Base-by-base conservation (phyloP, 1,140 invertebrate genomes). In the silkworm (Bombyx mori) region DNA sequence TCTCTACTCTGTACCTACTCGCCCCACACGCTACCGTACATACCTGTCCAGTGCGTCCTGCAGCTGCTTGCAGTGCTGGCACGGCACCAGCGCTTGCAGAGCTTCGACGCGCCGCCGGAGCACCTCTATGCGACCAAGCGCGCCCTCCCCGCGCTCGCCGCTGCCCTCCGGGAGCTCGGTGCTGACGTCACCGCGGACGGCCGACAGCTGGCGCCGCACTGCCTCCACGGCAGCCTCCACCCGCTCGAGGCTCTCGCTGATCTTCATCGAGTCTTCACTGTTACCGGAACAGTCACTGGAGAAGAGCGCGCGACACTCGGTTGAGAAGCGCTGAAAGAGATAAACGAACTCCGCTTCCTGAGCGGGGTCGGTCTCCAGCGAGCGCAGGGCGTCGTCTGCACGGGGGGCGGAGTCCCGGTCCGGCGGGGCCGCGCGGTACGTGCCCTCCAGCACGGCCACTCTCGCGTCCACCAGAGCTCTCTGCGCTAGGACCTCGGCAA, bases 381-480 rank as follows among this genome's bases (percentile, higher is more conserved):
- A 83, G 67, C 82, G 72, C 54, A 85, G 68, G 58, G 84, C 71
- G 70, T 88, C 79, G 60, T 80, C 81, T 50, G 70, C 64, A 60
- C 54, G 61, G 67, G 54, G 58, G 9, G 55, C 58, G 43, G 60
- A 58, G 45, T 45, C 62, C 53, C 71, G 68, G 56, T 58, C 61
- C 57, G 72, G 79, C 42, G 66, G 61, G n/a, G 76, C 68, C 58
- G 82, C 79, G 56, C 76, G 74, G 68, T 79, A 80, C 42, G 90
- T 88, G 57, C 89, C 89, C 61, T 86, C 88, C 44, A 93, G 76
- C 44, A 93, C 89, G 12, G 88, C 85, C 58, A 93, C 90, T 63
- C 92, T 89, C 43, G 93, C 92, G 78, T 94, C 93, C 26, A 94
- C 90, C 44, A 95, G 83, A 45, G 93, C 92, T 75, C 94, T 94